phyloP scores from a whole-genome alignment of 2,888 invertebrate genomes.

The Campoplex capitator region DNA sequence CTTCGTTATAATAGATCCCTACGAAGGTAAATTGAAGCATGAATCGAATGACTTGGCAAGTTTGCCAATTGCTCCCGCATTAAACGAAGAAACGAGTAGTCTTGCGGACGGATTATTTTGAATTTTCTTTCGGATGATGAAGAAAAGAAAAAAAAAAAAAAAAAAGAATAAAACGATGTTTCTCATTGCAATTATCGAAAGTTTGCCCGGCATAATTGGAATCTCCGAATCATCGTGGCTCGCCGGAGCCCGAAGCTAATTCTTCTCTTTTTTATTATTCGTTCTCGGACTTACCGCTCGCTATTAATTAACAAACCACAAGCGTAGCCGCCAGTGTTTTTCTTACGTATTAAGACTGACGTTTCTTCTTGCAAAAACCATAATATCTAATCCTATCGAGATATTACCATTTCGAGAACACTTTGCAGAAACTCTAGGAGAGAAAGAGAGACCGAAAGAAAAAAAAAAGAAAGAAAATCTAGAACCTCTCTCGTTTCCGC shows the following conservation, averaged over 20 bases:
- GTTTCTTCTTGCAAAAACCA: slow-evolving; percentile 25
- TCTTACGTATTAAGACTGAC: slow-evolving; percentile 20
- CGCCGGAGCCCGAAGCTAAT: not conserved
- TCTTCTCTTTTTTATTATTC: not conserved
- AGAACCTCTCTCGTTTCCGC: slow-evolving; percentile 69
- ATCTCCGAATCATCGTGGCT: slow-evolving; percentile 20
- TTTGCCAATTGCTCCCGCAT: slow-evolving; percentile 8
- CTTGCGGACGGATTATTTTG: not conserved
- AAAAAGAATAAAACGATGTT: not conserved
- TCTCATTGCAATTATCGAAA: slow-evolving; percentile 51
- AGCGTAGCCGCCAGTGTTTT: slow-evolving; percentile 33
- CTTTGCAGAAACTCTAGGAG: not conserved
- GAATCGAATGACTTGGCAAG: slow-evolving; percentile 3
- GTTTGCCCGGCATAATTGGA: slow-evolving; percentile 16
- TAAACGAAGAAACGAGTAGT: slow-evolving; percentile 1
- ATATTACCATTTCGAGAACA: slow-evolving; percentile 46
- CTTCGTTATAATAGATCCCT: not conserved
- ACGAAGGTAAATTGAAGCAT: not conserved
- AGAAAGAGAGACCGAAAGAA: slow-evolving; percentile 14
- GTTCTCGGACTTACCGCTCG: slow-evolving; percentile 14
- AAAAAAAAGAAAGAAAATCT: slow-evolving; percentile 4
- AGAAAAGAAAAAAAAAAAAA: not conserved
- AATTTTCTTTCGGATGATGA: not conserved
- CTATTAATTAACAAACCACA: slow-evolving; percentile 41
- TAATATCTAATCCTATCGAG: slow-evolving; percentile 47